Percentiles rank a stretch among this genome's conserved stretches.
Evolutionary conservation across 2,113 vertebrate species (phyloP).

Genomic region (Aegithalos caudatus): DNA sequence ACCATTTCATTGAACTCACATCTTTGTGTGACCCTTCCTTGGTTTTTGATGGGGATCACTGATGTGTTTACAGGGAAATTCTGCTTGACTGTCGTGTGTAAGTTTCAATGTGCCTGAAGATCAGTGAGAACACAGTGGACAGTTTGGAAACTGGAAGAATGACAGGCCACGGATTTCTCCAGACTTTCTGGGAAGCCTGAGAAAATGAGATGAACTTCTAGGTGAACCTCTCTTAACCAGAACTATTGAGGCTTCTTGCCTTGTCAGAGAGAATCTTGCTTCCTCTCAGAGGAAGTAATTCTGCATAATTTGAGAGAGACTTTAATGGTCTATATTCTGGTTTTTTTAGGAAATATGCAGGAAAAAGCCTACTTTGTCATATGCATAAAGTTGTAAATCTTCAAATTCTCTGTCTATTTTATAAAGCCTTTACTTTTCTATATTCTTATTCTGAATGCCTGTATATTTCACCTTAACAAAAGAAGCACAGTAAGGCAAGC

Average conservation of each 20-base stretch:
- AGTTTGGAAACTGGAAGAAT: background rate
- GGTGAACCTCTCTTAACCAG: background rate
- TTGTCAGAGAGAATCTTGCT: background rate
- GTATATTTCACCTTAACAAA: background rate
- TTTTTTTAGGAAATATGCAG: background rate
- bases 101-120: background rate
- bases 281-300: background rate
- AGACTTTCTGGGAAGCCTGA: background rate
- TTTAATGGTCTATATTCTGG: background rate
- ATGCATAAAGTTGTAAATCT: background rate
- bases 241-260: background rate
- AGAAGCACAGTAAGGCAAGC: background rate
- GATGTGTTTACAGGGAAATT: background rate
- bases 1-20: background rate
- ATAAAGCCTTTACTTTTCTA: background rate
- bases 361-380: background rate
- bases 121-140: fast-evolving
- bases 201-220: background rate
- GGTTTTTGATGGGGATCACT: background rate
- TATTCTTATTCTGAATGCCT: background rate
- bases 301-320: background rate
- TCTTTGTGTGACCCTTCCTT: background rate
- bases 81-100: background rate
- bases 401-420: background rate
- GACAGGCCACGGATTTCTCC: background rate